A percentile compares a stretch with the other conserved stretches of the same genome.
Conservation (phyloP, 2,888 invertebrate genomes). For the Diachrysia chrysitis region DNA sequence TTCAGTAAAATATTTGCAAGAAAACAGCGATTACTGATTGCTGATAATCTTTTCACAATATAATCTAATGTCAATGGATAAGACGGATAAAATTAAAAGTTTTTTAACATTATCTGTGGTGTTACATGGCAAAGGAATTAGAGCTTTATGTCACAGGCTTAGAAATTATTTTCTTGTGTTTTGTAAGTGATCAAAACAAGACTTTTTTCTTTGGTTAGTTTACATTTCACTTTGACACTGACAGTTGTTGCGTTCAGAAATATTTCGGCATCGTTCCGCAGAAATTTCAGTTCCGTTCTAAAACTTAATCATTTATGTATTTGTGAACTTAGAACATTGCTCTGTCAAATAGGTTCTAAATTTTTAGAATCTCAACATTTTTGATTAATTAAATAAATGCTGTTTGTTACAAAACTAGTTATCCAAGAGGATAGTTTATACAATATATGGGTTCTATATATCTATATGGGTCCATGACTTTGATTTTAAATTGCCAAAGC, state of each 20-base stretch:
- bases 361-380: too few species aligned
- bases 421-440: too few species aligned
- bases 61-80: conserved; percentile 2
- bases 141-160: background rate
- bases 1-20: background rate
- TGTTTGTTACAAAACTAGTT: too few species aligned
- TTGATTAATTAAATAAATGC: too few species aligned
- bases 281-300: background rate
- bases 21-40: background rate
- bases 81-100: background rate
- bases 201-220: conserved; percentile 12
- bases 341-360: too few species aligned
- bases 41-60: conserved; percentile 2
- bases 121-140: rapidly evolving
- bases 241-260: conserved; percentile 22
- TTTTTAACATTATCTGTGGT: background rate
- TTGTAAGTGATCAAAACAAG: rapidly evolving
- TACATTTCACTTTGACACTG: conserved; percentile 12
- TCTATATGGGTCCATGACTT: too few species aligned
- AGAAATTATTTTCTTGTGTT: background rate
- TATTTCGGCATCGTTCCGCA: background rate
- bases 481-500: too few species aligned
- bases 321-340: too few species aligned
- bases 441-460: too few species aligned
- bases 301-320: background rate